Evolutionary conservation across 2,888 invertebrate genomes (phyloP), one percentile per base, ranked within the genome.

Genomic region (Sicus ferrugineus): DNA sequence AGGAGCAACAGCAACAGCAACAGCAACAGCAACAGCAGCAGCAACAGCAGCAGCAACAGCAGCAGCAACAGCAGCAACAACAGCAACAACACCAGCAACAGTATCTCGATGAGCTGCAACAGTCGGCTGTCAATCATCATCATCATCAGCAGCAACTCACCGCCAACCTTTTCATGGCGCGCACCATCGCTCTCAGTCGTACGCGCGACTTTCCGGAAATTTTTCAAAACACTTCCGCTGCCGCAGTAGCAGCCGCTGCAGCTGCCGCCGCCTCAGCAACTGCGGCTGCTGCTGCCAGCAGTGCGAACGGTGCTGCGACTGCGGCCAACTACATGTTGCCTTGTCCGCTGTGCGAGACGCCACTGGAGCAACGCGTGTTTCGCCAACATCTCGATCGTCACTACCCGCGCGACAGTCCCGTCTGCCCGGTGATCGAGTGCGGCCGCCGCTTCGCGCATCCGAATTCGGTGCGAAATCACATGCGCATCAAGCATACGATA

Each of bases 401-500:
- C 87, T 93, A 94, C 87, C 94, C 94, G 73, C 90, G 93, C 79
- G 94, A 93, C 87, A 92, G 92, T 83, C 92, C 92, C 75, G 89
- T 90, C 74, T 94, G 93, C 86, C 94, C 94, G 50, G 93, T 93
- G 68, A 86, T 89, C 70, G 87, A 89, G 75, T 94, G 93, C 85
- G 90, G 91, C 67, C 89, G 92, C 74, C 88, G 88, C 76, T 94
- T 93, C 85, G 89, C 92, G 73, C 93, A 94, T 86, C 94, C 94
- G 73, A 94, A 94, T 87, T 93, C 93, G 70, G 94, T 94, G 76
- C 89, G 93, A 79, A 94, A 94, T 87, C 93, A 94, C 86, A 93
- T 94, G 93, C 88, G 94, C 77, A 89, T 92, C 80, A 94, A 94
- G 85, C 94, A 94, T 86, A 89, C 91, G 61, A 87, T 89, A 76